A percentile compares a stretch with the other conserved stretches of the same genome.
These are phyloP conservation scores for Microcebus tavaratra DNA, from an alignment of 2,113 vertebrate species.

Conservation along the genomic window DNA sequence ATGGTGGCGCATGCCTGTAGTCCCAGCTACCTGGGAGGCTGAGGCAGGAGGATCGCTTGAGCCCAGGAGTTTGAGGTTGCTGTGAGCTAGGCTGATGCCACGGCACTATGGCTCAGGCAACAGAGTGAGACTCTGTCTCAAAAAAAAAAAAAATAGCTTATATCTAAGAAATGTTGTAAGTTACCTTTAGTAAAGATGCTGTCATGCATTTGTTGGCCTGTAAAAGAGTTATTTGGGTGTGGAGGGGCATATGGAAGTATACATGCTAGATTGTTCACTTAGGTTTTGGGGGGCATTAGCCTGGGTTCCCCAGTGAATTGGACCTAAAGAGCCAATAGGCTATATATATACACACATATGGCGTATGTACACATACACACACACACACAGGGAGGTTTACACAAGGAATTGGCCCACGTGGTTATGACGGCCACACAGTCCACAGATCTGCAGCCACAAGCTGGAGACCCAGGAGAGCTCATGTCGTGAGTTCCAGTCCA, in stretches of 20 bases:
- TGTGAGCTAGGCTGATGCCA: too few relatives aligned
- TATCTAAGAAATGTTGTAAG: too few relatives aligned
- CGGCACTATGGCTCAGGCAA: too few relatives aligned
- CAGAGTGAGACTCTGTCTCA: too few relatives aligned
- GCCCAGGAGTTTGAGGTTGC: too few relatives aligned
- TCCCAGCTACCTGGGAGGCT: too few relatives aligned
- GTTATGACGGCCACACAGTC: background rate
- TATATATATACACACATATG: background rate
- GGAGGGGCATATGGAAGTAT: background rate
- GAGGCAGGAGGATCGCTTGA: too few relatives aligned
- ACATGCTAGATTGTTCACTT: background rate
- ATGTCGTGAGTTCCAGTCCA: background rate
- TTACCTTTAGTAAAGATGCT: background rate
- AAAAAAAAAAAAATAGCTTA: background rate
- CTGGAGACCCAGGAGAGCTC: background rate
- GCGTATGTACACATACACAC: accelerated
- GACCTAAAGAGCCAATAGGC: background rate
- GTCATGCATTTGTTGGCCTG: background rate
- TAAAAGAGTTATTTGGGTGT: background rate
- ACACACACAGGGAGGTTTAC: background rate
- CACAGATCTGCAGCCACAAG: background rate
- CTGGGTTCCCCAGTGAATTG: background rate
- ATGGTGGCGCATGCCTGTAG: too few relatives aligned
- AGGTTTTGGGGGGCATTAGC: background rate
- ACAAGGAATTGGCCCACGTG: background rate